Evolutionary conservation across 2,797 vertebrate genomes (phyloP), one percentile per base, ranked within the genome.

Genomic region (Lemur catta): DNA sequence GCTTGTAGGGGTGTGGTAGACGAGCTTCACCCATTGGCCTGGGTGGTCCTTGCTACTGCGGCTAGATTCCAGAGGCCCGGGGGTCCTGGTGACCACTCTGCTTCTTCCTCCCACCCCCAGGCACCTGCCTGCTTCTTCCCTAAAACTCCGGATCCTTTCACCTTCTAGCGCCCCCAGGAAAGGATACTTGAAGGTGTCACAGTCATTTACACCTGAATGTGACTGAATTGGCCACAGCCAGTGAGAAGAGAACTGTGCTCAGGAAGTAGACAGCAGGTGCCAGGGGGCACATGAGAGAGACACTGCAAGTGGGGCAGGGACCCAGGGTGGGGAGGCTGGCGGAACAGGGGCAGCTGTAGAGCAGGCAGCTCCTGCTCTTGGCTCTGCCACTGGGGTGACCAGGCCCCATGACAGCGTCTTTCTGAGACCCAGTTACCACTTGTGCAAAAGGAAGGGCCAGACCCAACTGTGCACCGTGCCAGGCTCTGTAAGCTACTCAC

Each of bases 261-360:
- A 55, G 57, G 65, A 43, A 94, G 90, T 50, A 74, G 65, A 61
- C 33, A 7, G 0, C 26, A 10, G 61, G 41, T 61, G 24, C 65
- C 71, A 14, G n/a, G 50, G 9, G 3, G 4, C 28, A n/a, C 0
- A 0, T 14, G 12, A 50, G 4, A 8, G 46, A 50, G 3, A 7
- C 28, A 26, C 38, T 3, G 7, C 46, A 12, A 74, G 12, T 0
- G 2, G 24, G 48, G 4, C 26, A 7, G 35, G 67, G 69, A 35
- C 33, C 61, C 30, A 14, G 15, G 71, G 33, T 33, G 24, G 41
- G n/a, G n/a, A 71, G 69, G 26, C 48, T n/a, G 17, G 0, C 8
- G 50, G n/a, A 33, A 46, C 30, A 69, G 1, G 1, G 69, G 26
- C 35, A 15, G 7, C 84, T 84, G 5, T 1, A 20, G 65, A 28